Evolutionary conservation across 2,888 invertebrate species (phyloP).

Genomic region (Drosophila greeni): DNA sequence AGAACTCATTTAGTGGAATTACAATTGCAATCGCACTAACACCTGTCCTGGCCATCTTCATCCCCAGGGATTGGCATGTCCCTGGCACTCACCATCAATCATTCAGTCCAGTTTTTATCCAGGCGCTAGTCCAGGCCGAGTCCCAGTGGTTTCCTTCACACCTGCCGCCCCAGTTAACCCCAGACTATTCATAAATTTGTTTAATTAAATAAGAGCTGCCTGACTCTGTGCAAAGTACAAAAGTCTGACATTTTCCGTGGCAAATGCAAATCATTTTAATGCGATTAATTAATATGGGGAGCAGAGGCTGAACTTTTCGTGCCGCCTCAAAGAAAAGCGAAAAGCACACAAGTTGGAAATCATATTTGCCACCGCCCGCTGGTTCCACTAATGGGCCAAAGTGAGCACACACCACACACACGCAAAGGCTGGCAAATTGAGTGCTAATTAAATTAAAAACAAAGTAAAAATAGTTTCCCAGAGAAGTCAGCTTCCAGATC

Average conservation of each 20-base stretch:
- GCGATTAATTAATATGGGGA: conserved; percentile 59
- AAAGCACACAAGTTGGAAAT: conserved; percentile 48
- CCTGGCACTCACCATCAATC: conserved; percentile 48
- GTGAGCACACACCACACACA: conserved; percentile 22
- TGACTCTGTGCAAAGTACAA: conserved; percentile 12
- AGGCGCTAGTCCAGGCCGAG: conserved; percentile 53
- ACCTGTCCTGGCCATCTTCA: conserved; percentile 35
- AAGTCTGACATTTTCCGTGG: conserved; percentile 11
- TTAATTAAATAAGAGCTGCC: conserved; percentile 33
- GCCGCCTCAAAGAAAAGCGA: conserved; percentile 43
- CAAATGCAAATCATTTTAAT: conserved; percentile 59
- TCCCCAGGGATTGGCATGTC: conserved; percentile 28
- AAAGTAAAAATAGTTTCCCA: conserved; percentile 61
- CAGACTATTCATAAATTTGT: conserved; percentile 50
- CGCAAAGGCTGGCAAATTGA: conserved; percentile 46
- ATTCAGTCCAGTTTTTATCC: conserved; percentile 56
- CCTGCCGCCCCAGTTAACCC: conserved; percentile 2
- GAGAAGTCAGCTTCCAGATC: conserved; percentile 51
- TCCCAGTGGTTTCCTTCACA: conserved; percentile 16
- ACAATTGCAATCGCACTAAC: conserved; percentile 61
- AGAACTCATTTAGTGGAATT: conserved; percentile 61
- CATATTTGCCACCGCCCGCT: conserved; percentile 38
- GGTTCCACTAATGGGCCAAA: conserved; percentile 27
- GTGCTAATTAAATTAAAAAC: conserved; percentile 69
- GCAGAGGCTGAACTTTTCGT: conserved; percentile 40